Base-by-base conservation (phyloP, 2,797 vertebrate species). In the Eulemur albifrons region DNA sequence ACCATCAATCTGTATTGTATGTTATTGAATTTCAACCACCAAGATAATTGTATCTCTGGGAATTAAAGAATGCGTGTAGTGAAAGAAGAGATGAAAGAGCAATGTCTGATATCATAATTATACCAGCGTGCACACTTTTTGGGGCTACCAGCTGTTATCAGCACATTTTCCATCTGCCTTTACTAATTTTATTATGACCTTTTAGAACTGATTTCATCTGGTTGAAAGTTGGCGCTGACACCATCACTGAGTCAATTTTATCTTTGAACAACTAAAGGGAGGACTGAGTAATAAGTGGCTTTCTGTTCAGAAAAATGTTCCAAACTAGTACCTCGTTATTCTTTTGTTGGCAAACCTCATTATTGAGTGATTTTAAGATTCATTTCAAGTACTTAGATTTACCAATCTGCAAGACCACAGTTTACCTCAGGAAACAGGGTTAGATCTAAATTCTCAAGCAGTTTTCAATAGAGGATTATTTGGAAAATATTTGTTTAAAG, bases 171-270 rank as follows among this genome's bases (percentile, higher is more conserved):
- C 95, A 92, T 94, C 96, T 97, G 96, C 94, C 95, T 97, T 97
- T 96, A 82, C 95, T 97, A 97, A 96, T 96, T 94, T 95, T 91
- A 95, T 95, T 90, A 95, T 96, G 95, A 97, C 97, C 96, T 97
- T 96, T 97, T 73, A 61, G 75, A 94, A 80, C 92, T 27, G 50
- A 91, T 90, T 96, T 97, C 65, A 95, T 96, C 90, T 95, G 59
- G 61, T 77, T 52, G 80, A 85, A 43, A 88, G 67, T 54, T 96
- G 95, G 50, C 88, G 61, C 73, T 59, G 82, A 86, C 59, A 90
- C 77, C 82, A 86, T 92, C 82, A 65, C 45, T 88, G 57, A 92
- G 93, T 83, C 72, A n/a, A 3, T 95, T 95, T 96, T 82, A 80
- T 95, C 81, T 97, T 86, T 84, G 88, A 94, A 85, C 12, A 77